Evolutionary conservation across 2,797 vertebrate genomes (phyloP), one percentile per base, ranked within the genome.

Genomic region (Anomalospiza imberbis): DNA sequence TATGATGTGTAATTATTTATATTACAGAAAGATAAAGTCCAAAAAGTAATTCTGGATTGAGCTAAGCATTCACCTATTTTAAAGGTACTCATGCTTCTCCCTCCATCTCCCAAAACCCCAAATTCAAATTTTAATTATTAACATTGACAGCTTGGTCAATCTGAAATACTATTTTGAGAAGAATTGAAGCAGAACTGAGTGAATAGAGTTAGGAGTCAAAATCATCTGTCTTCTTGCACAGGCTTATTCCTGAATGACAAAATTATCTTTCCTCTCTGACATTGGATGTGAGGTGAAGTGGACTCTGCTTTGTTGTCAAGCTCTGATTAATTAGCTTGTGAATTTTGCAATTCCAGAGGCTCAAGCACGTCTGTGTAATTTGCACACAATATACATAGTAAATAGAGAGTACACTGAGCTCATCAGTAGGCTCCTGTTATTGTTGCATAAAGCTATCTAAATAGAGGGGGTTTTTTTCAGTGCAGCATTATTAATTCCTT

Each of bases 261-360:
- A 74, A 88, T 85, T 71, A 71, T 84, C 48, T 88, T 94, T 44
- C 12, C 22, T 76, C 40, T 84, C 76, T 90, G 63, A 76, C 53
- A 60, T 48, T 79, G 48, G 20, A 57, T 90, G 11, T 28, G 63
- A 88, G 79, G 40, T 88, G 66, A 88, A 85, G 85, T 86, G 83
- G 77, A 47, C 60, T 62, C 63, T 73, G 57, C 34, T 76, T 63
- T 58, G 45, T 53, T 95, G 79, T 67, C 94, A 94, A 86, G 48
- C 24, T 83, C 89, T 93, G 73, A 86, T 86, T 94, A 93, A 94
- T 91, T 94, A 95, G 60, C 34, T 76, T 3, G n/a, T 79, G 85
- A 76, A 90, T 94, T 93, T 89, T 91, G 76, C 65, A 88, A 79
- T 91, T 92, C 63, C 57, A 67, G 38, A 50, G 45, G 40, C 73